phyloP scores from a whole-genome alignment of 2,113 vertebrate genomes.

The Serinus canaria region DNA sequence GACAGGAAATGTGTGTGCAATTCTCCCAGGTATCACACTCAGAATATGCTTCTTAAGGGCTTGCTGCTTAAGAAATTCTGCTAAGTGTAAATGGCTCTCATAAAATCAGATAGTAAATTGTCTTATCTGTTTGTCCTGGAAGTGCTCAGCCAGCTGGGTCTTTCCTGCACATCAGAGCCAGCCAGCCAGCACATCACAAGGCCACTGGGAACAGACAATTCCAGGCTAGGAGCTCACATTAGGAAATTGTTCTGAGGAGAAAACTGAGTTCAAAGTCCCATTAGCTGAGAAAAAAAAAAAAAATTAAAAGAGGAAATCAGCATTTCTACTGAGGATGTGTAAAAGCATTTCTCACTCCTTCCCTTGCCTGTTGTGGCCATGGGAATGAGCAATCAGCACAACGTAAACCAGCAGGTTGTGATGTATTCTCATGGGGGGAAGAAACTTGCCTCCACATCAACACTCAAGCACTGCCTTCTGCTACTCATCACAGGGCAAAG shows the following conservation, averaged over 20 bases:
- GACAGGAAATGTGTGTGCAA: constrained; percentile 54
- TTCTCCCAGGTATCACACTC: constrained; percentile 2
- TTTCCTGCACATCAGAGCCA: neutral
- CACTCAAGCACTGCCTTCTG: neutral
- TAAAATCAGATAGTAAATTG: constrained; percentile 46
- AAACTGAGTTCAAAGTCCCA: neutral
- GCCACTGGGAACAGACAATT: neutral
- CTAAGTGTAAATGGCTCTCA: constrained; percentile 30
- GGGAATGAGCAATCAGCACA: neutral
- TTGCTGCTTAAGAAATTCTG: constrained; percentile 26
- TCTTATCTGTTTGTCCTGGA: constrained; percentile 51
- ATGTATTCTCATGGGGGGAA: neutral
- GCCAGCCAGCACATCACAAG: neutral
- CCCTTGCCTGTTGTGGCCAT: neutral
- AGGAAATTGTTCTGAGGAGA: neutral
- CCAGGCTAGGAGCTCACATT: neutral
- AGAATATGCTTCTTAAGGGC: neutral
- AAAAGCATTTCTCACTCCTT: neutral
- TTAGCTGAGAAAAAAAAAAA: neutral
- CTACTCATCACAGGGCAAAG: neutral
- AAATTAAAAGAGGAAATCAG: neutral
- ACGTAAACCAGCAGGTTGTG: neutral
- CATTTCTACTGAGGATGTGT: neutral
- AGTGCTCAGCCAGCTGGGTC: constrained; percentile 14
- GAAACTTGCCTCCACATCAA: neutral